A percentile compares a stretch with the other conserved stretches of the same genome.
phyloP scores from a whole-genome alignment of 2,888 invertebrate genomes.

The Scaptomyza cyrtandrae region DNA sequence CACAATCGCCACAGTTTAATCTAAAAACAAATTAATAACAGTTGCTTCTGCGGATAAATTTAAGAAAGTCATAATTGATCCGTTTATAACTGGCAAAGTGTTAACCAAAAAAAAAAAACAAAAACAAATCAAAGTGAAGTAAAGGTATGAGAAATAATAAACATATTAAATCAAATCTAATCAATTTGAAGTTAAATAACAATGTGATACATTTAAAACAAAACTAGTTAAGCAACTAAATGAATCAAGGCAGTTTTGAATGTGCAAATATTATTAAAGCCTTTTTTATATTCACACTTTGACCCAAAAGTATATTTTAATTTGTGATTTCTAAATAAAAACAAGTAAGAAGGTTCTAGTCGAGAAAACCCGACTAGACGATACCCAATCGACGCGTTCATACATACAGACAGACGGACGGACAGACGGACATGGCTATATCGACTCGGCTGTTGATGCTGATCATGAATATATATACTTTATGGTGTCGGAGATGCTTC shows the following conservation, averaged over 20 bases:
- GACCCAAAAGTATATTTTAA: background rate
- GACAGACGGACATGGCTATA: too few species aligned
- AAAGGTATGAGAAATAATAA: slow-evolving; percentile 26
- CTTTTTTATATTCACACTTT: background rate
- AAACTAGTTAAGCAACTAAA: too few species aligned
- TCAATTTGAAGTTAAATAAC: background rate
- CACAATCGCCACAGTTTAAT: slow-evolving; percentile 30
- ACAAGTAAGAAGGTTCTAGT: too few species aligned
- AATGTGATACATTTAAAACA: too few species aligned
- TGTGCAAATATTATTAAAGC: background rate
- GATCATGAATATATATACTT: too few species aligned
- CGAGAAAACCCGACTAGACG: too few species aligned
- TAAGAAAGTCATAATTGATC: slow-evolving; percentile 44
- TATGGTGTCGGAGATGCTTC: too few species aligned
- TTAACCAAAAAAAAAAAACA: slow-evolving; percentile 2
- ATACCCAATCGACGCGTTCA: too few species aligned
- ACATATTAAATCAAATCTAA: background rate
- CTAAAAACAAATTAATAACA: slow-evolving; percentile 42
- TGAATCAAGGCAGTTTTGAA: background rate
- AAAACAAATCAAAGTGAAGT: background rate
- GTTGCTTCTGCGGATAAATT: slow-evolving; percentile 72
- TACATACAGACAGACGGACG: too few species aligned
- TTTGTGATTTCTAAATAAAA: background rate
- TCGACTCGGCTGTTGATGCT: too few species aligned
- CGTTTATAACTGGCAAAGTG: slow-evolving; percentile 45